A percentile compares a stretch with the other conserved stretches of the same genome.
Evolutionary conservation across 2,797 vertebrate species (phyloP).

Genomic region (Hydrophis major): DNA sequence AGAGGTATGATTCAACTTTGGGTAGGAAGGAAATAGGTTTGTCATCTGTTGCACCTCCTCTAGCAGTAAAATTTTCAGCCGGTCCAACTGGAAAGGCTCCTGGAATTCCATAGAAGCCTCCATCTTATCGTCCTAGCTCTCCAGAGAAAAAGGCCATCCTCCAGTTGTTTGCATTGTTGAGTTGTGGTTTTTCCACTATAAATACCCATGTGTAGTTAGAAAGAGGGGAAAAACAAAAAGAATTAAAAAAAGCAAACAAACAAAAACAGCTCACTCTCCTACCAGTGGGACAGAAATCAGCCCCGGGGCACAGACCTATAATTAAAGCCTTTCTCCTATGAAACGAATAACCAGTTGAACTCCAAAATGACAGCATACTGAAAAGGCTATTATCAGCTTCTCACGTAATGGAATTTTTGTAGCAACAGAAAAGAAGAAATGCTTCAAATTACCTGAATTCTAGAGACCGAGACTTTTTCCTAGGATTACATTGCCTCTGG

Average conservation of each 20-base stretch:
- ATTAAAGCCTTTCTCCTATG: constrained; percentile 53
- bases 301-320: constrained; percentile 54
- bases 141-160: constrained; percentile 32
- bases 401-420: constrained; percentile 24
- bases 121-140: not conserved
- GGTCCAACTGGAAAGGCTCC: not conserved
- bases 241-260: constrained; percentile 14
- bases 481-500: not conserved
- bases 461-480: not conserved
- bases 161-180: constrained; percentile 28
- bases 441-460: not conserved
- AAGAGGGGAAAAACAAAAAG: not conserved
- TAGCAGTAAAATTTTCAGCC: not conserved
- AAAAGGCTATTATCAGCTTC: constrained; percentile 51
- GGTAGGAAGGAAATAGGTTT: not conserved
- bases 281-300: constrained; percentile 52
- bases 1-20: not conserved
- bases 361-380: constrained; percentile 45
- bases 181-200: constrained; percentile 41
- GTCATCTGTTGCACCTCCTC: not conserved
- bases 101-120: not conserved
- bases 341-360: constrained; percentile 48
- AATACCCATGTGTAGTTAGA: constrained; percentile 52
- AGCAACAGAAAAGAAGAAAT: not conserved
- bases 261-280: constrained; percentile 12